A percentile compares a stretch with the other conserved stretches of the same genome.
Evolutionary conservation across 2,113 vertebrate species (phyloP).

Genomic region (Brachyhypopomus gauderio): DNA sequence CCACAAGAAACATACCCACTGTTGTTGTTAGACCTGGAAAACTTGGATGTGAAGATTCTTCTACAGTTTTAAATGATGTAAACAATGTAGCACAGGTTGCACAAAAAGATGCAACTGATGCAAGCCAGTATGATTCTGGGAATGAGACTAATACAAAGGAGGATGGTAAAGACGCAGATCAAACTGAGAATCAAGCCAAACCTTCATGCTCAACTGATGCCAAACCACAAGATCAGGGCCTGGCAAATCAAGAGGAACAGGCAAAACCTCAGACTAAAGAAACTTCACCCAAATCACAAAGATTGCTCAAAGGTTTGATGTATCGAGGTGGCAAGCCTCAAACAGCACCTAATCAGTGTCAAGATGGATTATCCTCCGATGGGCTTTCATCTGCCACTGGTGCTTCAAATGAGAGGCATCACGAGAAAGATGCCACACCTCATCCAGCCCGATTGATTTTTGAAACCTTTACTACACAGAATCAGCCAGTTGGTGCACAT

Average conservation of each 20-base stretch:
- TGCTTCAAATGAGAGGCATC: conserved; percentile 57
- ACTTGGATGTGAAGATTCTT: conserved; percentile 21
- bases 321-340: conserved; percentile 47
- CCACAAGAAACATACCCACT: conserved; percentile 48
- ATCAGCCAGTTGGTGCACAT: conserved; percentile 51
- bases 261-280: conserved; percentile 34
- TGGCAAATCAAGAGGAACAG: conserved; percentile 25
- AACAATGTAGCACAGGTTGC: not conserved
- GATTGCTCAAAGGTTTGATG: conserved; percentile 66
- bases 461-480: conserved; percentile 63
- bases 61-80: not conserved
- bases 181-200: conserved; percentile 24
- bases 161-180: not conserved
- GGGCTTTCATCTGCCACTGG: conserved; percentile 65
- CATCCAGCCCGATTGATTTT: conserved; percentile 68
- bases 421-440: conserved; percentile 48
- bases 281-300: conserved; percentile 54
- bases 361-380: conserved; percentile 72
- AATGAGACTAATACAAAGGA: not conserved
- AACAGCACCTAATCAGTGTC: conserved; percentile 57
- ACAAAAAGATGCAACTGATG: conserved; percentile 8
- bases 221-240: conserved; percentile 40
- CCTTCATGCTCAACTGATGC: conserved; percentile 27
- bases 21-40: conserved; percentile 43
- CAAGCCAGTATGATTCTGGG: conserved; percentile 2